phyloP scores from a whole-genome alignment of 2,113 vertebrate species.

The Toxotes jaculatrix region DNA sequence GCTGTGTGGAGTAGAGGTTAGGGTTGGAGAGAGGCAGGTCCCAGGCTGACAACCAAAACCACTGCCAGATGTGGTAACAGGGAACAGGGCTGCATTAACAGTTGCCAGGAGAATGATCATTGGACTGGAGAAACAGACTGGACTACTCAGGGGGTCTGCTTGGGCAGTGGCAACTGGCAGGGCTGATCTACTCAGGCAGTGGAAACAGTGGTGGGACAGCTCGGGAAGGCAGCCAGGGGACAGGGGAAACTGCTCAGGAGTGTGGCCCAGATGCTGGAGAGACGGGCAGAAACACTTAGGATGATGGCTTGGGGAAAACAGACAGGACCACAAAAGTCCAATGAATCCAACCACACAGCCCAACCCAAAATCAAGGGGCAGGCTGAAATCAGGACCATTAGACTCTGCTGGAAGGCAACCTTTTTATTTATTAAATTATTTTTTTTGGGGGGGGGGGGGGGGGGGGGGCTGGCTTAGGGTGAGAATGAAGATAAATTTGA shows the following conservation, averaged over 20 bases:
- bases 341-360: constrained; percentile 38
- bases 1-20: constrained; percentile 19
- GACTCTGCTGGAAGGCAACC: neutral
- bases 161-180: constrained; percentile 51
- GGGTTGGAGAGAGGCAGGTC: constrained; percentile 11
- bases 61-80: constrained; percentile 50
- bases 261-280: constrained; percentile 47
- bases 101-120: constrained; percentile 65
- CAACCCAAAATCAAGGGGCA: constrained; percentile 22
- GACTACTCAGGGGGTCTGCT: constrained; percentile 36
- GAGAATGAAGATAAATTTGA: constrained; percentile 9
- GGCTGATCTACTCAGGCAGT: constrained; percentile 34
- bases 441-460: too few species aligned
- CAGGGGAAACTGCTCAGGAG: constrained; percentile 33
- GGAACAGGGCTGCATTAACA: constrained; percentile 10
- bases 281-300: constrained; percentile 48
- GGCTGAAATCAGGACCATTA: constrained; percentile 5
- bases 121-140: constrained; percentile 55
- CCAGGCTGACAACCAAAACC: constrained; percentile 29
- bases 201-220: constrained; percentile 40
- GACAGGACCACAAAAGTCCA: constrained; percentile 47
- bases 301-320: constrained; percentile 53
- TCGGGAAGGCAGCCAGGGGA: constrained; percentile 52
- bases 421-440: too few species aligned
- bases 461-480: neutral